Evolutionary conservation across 2,113 vertebrate species (phyloP).

Genomic region (Brienomyrus longianalis): DNA sequence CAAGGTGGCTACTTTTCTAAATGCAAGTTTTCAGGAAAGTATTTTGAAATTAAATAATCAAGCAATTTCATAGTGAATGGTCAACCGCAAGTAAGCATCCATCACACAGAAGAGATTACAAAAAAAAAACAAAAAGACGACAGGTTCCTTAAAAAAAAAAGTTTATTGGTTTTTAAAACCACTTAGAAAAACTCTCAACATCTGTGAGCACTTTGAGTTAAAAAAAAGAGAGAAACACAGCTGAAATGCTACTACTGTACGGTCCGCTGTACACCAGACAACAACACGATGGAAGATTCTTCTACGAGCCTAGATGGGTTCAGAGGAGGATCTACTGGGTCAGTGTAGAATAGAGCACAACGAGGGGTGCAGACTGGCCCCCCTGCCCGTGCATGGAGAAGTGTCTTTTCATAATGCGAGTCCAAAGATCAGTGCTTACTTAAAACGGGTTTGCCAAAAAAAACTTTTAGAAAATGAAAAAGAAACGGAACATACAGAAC

Average conservation of each 20-base stretch:
- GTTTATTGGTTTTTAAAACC: conserved; percentile 92
- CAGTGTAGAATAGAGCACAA: conserved; percentile 59
- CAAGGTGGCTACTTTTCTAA: not conserved
- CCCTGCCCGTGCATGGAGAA: conserved; percentile 60
- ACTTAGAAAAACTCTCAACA: conserved; percentile 77
- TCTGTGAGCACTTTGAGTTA: conserved; percentile 86
- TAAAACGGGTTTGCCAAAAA: conserved; percentile 63
- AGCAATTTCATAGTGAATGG: not conserved
- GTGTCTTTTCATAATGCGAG: conserved; percentile 71
- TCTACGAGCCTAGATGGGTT: conserved; percentile 70
- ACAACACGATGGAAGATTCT: conserved; percentile 66
- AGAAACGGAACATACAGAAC: conserved; percentile 69
- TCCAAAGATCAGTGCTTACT: conserved; percentile 77
- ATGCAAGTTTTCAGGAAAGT: not conserved
- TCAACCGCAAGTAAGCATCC: not conserved
- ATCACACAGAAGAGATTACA: not conserved
- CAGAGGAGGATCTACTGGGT: conserved; percentile 49
- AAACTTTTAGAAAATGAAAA: conserved; percentile 49
- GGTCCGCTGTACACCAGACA: conserved; percentile 80
- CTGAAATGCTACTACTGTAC: conserved; percentile 82
- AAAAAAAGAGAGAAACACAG: conserved; percentile 72
- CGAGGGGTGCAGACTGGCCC: conserved; percentile 61
- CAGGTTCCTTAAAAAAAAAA: conserved; percentile 70
- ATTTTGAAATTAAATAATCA: not conserved
- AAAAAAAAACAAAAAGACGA: not conserved